A percentile compares a stretch with the other conserved stretches of the same genome.
phyloP scores from a whole-genome alignment of 2,888 invertebrate genomes.

The Tiliacea aurago region DNA sequence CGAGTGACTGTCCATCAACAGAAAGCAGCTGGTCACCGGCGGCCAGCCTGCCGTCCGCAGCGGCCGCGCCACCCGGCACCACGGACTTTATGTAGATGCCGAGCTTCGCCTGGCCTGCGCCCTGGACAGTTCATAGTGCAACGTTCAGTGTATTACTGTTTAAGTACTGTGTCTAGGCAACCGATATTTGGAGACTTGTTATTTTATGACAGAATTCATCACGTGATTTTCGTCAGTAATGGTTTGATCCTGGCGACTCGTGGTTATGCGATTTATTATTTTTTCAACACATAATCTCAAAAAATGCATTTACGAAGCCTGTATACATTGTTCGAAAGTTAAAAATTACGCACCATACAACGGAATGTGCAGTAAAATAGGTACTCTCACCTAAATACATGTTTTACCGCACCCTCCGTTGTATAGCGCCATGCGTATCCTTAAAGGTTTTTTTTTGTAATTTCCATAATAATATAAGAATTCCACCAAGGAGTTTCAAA shows the following conservation, averaged over 20 bases:
- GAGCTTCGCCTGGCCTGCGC: conserved; percentile 91
- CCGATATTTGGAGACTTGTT: not conserved
- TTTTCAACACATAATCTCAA: no score
- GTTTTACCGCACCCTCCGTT: no score
- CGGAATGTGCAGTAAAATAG: no score
- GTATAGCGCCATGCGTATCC: no score
- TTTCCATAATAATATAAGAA: no score
- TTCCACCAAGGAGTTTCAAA: no score
- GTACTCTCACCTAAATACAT: no score
- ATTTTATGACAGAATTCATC: not conserved
- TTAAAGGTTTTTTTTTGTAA: no score
- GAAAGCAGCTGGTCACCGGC: conserved; percentile 99
- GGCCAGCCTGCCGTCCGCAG: conserved; percentile 97
- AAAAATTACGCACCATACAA: no score
- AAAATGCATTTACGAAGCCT: no score
- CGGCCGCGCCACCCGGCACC: conserved; percentile 97
- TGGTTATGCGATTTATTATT: not conserved
- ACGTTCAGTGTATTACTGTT: not conserved
- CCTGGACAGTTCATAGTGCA: conserved; percentile 69
- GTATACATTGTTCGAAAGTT: no score
- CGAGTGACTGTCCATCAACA: conserved; percentile 98
- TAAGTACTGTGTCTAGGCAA: not conserved
- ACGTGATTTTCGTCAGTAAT: not conserved
- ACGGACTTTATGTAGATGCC: conserved; percentile 99
- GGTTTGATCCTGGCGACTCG: not conserved